Evolutionary conservation across 2,113 vertebrate genomes (phyloP).

Genomic region (Rhinolophus ferrumequinum): DNA sequence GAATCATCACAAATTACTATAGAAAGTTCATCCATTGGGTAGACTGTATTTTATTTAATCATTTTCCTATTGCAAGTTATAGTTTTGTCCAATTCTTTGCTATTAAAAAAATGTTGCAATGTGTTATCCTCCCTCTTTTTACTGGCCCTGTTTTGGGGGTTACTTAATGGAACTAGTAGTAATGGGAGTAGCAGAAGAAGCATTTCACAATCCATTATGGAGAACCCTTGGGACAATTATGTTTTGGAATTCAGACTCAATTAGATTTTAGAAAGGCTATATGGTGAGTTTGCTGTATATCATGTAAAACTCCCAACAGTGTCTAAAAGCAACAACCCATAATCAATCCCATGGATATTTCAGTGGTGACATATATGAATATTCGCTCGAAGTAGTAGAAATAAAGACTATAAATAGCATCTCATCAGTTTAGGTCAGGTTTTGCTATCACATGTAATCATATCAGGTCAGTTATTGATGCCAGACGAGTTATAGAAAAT

Average conservation of each 20-base stretch:
- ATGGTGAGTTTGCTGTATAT: not conserved
- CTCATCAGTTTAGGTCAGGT: not conserved
- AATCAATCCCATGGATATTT: slow-evolving; percentile 26
- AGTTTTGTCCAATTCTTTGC: not conserved
- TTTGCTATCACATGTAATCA: slow-evolving; percentile 8
- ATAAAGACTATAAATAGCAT: not conserved
- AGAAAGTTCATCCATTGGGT: not conserved
- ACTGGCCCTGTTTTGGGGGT: not conserved
- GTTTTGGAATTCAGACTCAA: not conserved
- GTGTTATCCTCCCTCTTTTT: not conserved
- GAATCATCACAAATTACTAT: not conserved
- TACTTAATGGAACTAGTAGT: not conserved
- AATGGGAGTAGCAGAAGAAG: not conserved
- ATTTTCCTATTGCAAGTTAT: not conserved
- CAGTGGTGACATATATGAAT: not conserved
- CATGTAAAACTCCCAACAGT: not conserved
- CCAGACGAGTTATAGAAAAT: not conserved
- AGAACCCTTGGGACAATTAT: not conserved
- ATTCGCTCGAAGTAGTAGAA: not conserved
- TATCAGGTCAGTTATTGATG: not conserved
- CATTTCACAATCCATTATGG: not conserved
- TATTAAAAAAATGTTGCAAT: not conserved
- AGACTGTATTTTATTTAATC: not conserved
- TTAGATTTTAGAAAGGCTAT: slow-evolving; percentile 12
- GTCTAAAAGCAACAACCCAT: slow-evolving; percentile 15